Conservation (phyloP, 2,888 invertebrate species). For the Blera fallax region DNA sequence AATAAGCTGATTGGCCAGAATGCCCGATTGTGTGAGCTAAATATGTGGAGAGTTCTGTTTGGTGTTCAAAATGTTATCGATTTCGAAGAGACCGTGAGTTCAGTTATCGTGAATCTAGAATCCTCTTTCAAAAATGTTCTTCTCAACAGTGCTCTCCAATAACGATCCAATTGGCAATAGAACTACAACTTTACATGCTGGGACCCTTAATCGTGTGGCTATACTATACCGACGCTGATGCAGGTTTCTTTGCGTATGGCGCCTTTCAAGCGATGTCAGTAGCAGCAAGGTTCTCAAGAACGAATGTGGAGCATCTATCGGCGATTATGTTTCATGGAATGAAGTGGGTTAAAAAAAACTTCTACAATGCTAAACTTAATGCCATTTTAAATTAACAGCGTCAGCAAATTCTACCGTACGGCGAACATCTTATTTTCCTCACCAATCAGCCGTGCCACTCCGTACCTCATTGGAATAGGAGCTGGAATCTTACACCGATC, state of each 20-base stretch:
- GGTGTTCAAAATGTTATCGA: slow-evolving; percentile 87
- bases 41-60: slow-evolving; percentile 87
- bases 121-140: background rate
- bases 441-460: slow-evolving; percentile 85
- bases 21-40: slow-evolving; percentile 85
- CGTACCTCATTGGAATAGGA: slow-evolving; percentile 86
- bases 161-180: slow-evolving; percentile 88
- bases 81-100: slow-evolving; percentile 86
- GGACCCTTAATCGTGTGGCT: slow-evolving; percentile 86
- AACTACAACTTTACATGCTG: slow-evolving; percentile 87
- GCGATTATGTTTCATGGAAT: slow-evolving; percentile 87
- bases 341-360: slow-evolving; percentile 83
- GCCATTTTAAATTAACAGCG: slow-evolving; percentile 80
- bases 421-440: slow-evolving; percentile 86
- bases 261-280: slow-evolving; percentile 84
- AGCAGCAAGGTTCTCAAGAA: slow-evolving; percentile 85
- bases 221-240: slow-evolving; percentile 83
- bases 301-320: slow-evolving; percentile 85
- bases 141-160: slow-evolving; percentile 87
- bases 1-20: slow-evolving; percentile 85
- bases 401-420: slow-evolving; percentile 87
- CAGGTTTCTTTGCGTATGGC: slow-evolving; percentile 84
- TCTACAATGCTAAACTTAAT: no score
- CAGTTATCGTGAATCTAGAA: background rate
- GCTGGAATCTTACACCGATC: slow-evolving; percentile 83